These are phyloP conservation scores for Trigoniulus corallinus DNA, from an alignment of 1,140 invertebrate genomes.

Conservation along the genomic window DNA sequence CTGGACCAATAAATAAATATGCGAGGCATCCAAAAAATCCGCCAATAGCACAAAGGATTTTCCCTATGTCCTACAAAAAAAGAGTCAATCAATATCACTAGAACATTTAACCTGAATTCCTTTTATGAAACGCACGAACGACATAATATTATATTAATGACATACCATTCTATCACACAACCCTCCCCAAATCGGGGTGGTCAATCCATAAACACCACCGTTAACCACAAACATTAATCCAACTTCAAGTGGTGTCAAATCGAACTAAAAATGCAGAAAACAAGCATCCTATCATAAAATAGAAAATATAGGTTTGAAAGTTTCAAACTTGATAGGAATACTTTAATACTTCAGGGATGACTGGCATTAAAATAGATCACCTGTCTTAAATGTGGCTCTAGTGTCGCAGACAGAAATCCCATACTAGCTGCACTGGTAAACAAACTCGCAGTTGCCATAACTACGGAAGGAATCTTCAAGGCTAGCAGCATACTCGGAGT, in stretches of 20 bases:
- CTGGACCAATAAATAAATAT: background rate
- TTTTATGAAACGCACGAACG: background rate
- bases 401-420: slow-evolving; percentile 59
- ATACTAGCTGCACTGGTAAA: slow-evolving; percentile 59
- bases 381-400: slow-evolving; percentile 61
- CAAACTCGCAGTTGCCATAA: slow-evolving; percentile 47
- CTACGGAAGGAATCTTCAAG: slow-evolving; percentile 47
- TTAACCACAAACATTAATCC: slow-evolving; percentile 77
- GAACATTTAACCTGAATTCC: background rate
- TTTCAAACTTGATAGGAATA: no score
- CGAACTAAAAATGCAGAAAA: slow-evolving; percentile 30
- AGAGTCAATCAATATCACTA: no score
- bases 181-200: slow-evolving; percentile 28
- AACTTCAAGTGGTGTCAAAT: slow-evolving; percentile 49
- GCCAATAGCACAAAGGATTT: background rate
- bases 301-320: no score
- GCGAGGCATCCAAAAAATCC: background rate
- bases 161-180: slow-evolving; percentile 2
- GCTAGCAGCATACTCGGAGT: slow-evolving; percentile 24
- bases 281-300: no score
- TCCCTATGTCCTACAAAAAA: background rate
- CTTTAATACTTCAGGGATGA: no score
- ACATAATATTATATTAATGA: no score
- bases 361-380: no score
- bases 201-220: slow-evolving; percentile 63